phyloP scores from a whole-genome alignment of 2,888 invertebrate genomes.

The Dilophus febrilis region DNA sequence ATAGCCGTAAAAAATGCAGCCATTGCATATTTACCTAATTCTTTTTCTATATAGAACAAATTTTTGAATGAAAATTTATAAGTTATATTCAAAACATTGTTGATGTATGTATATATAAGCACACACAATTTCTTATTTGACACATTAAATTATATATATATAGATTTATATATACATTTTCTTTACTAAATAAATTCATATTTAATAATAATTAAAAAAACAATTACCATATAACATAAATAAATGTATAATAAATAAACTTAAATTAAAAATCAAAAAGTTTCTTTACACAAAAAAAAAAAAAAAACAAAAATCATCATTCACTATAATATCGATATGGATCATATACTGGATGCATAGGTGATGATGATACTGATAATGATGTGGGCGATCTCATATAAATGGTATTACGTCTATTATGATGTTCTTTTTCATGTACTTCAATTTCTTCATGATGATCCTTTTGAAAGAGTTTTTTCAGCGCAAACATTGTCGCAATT shows the following conservation, averaged over 20 bases:
- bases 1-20: constrained; percentile 45
- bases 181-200: too few species aligned
- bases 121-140: too few species aligned
- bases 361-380: constrained; percentile 10
- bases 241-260: too few species aligned
- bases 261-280: too few species aligned
- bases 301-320: neutral
- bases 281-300: too few species aligned
- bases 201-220: too few species aligned
- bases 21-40: constrained; percentile 36
- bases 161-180: too few species aligned
- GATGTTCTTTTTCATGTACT: constrained; percentile 8
- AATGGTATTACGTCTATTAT: neutral
- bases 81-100: too few species aligned
- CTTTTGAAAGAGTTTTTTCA: neutral
- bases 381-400: constrained; percentile 6
- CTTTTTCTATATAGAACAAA: constrained; percentile 34
- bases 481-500: constrained; percentile 43
- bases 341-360: neutral
- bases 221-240: neutral
- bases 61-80: too few species aligned
- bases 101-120: too few species aligned
- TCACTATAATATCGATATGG: neutral
- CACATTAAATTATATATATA: too few species aligned
- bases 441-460: constrained; percentile 1